These are phyloP conservation scores for Crocuta crocuta DNA, from an alignment of 2,113 vertebrate species.

Conservation along the genomic window DNA sequence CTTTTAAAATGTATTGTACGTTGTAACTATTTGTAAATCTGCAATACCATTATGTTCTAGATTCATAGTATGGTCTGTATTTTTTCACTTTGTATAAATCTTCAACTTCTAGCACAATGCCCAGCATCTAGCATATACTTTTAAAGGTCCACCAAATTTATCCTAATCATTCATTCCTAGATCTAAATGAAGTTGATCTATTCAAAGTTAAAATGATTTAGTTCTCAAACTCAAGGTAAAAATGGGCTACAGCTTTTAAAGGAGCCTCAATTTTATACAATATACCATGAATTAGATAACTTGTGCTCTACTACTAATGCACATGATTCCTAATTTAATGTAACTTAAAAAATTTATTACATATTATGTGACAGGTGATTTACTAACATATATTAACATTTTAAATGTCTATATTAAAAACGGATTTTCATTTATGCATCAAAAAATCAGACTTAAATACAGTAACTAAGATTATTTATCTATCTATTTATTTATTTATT, in stretches of 20 bases:
- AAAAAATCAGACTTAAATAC: conserved; percentile 23
- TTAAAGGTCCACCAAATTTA: neutral
- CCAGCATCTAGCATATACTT: neutral
- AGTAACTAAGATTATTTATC: neutral
- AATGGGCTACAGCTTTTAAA: conserved; percentile 9
- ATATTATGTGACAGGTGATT: neutral
- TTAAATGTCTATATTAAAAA: conserved; percentile 1
- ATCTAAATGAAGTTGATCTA: conserved; percentile 10
- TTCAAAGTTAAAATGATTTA: conserved; percentile 5
- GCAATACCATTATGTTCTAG: neutral
- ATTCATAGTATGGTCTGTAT: neutral
- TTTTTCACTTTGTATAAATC: neutral
- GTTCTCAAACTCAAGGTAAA: conserved; percentile 7
- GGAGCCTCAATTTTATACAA: neutral
- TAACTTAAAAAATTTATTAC: neutral
- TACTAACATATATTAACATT: neutral
- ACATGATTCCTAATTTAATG: neutral
- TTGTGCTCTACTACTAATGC: neutral
- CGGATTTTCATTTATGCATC: neutral
- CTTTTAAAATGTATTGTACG: neutral
- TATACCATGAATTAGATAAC: neutral
- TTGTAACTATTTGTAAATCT: neutral
- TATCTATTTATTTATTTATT: no score
- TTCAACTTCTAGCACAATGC: neutral
- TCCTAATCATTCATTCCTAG: neutral